These are phyloP conservation scores for Pseudeuparius sepicola DNA, from an alignment of 2,888 invertebrate genomes.

Conservation along the genomic window DNA sequence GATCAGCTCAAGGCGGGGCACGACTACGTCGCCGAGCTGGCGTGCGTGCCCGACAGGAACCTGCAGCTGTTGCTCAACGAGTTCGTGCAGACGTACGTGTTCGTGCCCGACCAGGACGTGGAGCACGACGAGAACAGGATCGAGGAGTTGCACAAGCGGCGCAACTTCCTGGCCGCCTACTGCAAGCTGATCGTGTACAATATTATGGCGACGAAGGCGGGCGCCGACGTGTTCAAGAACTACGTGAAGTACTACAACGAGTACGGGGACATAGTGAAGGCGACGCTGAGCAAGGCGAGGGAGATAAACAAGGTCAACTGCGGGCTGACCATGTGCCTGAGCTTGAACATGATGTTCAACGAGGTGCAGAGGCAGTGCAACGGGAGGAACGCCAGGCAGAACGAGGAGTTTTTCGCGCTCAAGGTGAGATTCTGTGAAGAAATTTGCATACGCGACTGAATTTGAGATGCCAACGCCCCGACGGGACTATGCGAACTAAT, in stretches of 20 bases:
- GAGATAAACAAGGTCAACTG: slow-evolving; percentile 97
- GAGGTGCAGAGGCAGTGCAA: slow-evolving; percentile 47
- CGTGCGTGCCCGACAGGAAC: slow-evolving; percentile 69
- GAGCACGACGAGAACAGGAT: slow-evolving; percentile 94
- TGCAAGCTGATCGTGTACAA: slow-evolving; percentile 98
- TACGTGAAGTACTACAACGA: slow-evolving; percentile 98
- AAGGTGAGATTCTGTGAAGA: no score
- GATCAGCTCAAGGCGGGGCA: slow-evolving; percentile 23
- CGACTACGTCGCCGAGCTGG: slow-evolving; percentile 47
- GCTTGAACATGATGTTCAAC: slow-evolving; percentile 79
- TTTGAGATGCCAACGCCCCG: no score
- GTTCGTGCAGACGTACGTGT: slow-evolving; percentile 90
- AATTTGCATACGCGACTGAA: no score
- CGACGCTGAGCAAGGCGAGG: slow-evolving; percentile 89
- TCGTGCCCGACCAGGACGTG: slow-evolving; percentile 80
- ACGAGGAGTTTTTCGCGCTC: slow-evolving; percentile 77
- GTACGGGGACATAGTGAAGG: slow-evolving; percentile 97
- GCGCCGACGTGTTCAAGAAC: slow-evolving; percentile 89
- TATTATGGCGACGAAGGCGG: slow-evolving; percentile 84
- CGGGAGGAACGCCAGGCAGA: slow-evolving; percentile 34
- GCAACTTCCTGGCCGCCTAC: slow-evolving; percentile 93
- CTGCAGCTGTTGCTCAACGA: slow-evolving; percentile 76
- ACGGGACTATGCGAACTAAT: no score
- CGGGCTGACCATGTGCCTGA: slow-evolving; percentile 86
- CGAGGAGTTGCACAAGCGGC: slow-evolving; percentile 90